Evolutionary conservation across 2,888 invertebrate species (phyloP).

Genomic region (Idaea biselata): DNA sequence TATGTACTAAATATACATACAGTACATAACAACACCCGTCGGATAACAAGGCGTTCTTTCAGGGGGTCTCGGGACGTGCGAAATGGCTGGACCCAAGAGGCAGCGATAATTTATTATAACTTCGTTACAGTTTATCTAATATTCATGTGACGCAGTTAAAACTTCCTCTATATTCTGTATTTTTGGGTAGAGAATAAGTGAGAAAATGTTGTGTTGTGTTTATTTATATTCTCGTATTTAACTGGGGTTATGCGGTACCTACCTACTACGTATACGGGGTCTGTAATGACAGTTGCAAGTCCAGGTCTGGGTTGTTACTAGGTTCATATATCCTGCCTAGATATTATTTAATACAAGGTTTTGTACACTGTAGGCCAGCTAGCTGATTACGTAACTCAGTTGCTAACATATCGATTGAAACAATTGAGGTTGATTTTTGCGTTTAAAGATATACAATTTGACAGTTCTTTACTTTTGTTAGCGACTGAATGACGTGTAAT

Average conservation of each 20-base stretch:
- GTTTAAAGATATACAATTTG: no score
- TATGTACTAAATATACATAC: background rate
- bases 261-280: no score
- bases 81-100: background rate
- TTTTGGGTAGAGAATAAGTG: background rate
- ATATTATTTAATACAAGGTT: no score
- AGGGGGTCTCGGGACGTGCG: background rate
- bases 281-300: no score
- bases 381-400: no score
- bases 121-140: background rate
- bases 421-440: no score
- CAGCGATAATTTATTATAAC: background rate
- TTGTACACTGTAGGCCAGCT: no score
- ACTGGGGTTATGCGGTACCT: background rate
- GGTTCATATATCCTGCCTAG: no score
- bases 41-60: background rate
- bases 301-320: no score
- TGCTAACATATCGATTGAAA: no score
- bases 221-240: background rate
- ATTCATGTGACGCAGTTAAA: conserved; percentile 1
- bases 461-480: no score
- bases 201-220: background rate
- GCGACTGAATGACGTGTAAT: no score
- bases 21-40: background rate
- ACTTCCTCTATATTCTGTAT: background rate